Evolutionary conservation across 2,888 invertebrate genomes (phyloP).

Genomic region (Lamellibrachia columna): DNA sequence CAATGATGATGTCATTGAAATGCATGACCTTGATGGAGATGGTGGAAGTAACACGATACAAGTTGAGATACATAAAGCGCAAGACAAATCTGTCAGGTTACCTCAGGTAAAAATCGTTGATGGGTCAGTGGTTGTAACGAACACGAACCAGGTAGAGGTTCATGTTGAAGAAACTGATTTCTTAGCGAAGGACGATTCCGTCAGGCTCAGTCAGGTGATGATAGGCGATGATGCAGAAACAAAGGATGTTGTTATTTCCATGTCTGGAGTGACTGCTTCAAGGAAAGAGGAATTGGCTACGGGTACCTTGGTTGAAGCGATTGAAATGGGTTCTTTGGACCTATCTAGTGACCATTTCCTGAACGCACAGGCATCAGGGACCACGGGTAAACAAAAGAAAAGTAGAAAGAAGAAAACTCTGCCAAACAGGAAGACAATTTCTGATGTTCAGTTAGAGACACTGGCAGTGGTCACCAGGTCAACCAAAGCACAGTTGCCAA

Average conservation of each 20-base stretch:
- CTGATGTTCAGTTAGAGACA: background rate
- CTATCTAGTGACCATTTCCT: background rate
- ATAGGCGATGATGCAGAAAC: background rate
- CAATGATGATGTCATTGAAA: background rate
- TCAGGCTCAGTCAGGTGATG: slow-evolving; percentile 3
- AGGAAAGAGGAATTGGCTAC: background rate
- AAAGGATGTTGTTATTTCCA: background rate
- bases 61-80: background rate
- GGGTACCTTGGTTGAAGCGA: background rate
- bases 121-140: background rate
- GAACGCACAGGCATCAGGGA: background rate
- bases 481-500: background rate
- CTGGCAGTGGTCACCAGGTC: background rate
- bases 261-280: background rate
- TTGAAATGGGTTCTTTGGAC: slow-evolving; percentile 9
- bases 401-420: background rate
- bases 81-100: background rate
- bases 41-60: background rate
- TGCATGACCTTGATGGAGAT: background rate
- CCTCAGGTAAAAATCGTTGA: background rate
- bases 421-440: background rate
- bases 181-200: background rate
- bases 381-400: background rate
- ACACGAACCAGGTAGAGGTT: background rate
- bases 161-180: background rate